These are phyloP conservation scores for Arge pagana DNA, from an alignment of 2,888 invertebrate genomes.

Conservation along the genomic window DNA sequence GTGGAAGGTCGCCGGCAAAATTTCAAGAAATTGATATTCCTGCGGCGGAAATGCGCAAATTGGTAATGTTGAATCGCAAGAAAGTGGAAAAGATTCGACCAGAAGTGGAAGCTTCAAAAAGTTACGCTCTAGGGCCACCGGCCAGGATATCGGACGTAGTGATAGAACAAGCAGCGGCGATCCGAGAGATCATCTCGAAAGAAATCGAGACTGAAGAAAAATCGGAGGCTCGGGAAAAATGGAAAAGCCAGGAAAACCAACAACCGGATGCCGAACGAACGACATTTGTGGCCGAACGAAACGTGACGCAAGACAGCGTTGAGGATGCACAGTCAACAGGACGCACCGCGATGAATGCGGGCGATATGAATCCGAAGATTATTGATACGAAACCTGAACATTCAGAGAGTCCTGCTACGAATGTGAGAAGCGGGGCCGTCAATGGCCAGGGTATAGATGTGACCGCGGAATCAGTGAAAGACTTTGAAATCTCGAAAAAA, in stretches of 20 bases:
- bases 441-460: background rate
- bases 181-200: constrained; percentile 49
- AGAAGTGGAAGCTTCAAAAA: constrained; percentile 8
- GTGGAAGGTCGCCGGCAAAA: constrained; percentile 11
- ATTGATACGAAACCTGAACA: background rate
- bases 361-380: background rate
- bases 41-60: constrained; percentile 10
- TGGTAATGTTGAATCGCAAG: constrained; percentile 4
- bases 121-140: constrained; percentile 16
- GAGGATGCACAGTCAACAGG: background rate
- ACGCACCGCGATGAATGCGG: background rate
- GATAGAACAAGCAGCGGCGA: constrained; percentile 50
- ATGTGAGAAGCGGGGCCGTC: background rate
- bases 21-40: constrained; percentile 20
- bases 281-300: too few species aligned
- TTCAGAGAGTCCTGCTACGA: background rate
- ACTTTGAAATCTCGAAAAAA: background rate
- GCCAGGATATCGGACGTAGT: constrained; percentile 43
- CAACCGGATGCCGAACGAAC: too few species aligned
- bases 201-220: constrained; percentile 20
- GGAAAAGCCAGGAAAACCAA: constrained; percentile 1
- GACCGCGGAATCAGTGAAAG: too few species aligned
- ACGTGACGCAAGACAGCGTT: too few species aligned
- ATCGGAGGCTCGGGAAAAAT: constrained; percentile 12
- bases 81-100: background rate